Percentiles rank a stretch among this genome's conserved stretches.
Conservation (phyloP, 2,113 vertebrate genomes). For the Ictalurus furcatus region DNA sequence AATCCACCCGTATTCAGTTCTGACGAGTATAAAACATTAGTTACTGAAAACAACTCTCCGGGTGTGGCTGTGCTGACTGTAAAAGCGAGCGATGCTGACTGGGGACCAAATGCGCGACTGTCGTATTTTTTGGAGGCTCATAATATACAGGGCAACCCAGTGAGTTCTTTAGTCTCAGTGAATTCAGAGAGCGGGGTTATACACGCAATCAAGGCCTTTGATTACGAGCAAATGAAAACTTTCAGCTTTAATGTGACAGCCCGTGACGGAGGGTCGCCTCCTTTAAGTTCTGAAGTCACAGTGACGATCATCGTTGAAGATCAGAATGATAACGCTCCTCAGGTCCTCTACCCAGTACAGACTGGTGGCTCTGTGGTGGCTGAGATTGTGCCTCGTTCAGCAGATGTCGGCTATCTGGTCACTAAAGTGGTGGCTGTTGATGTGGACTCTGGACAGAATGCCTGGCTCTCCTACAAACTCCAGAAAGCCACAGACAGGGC, state of each 20-base stretch:
- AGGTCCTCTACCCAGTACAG: slow-evolving; percentile 66
- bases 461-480: slow-evolving; percentile 50
- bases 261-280: slow-evolving; percentile 57
- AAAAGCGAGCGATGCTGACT: slow-evolving; percentile 50
- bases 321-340: slow-evolving; percentile 71
- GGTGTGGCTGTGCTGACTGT: slow-evolving; percentile 46
- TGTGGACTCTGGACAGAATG: slow-evolving; percentile 54
- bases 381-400: slow-evolving; percentile 67
- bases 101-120: slow-evolving; percentile 47
- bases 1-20: slow-evolving; percentile 62
- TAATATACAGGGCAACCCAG: slow-evolving; percentile 13
- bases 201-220: slow-evolving; percentile 58
- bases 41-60: slow-evolving; percentile 54
- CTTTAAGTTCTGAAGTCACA: slow-evolving; percentile 53
- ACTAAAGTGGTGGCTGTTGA: slow-evolving; percentile 56
- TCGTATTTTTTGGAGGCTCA: slow-evolving; percentile 50
- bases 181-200: slow-evolving; percentile 65
- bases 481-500: slow-evolving; percentile 49
- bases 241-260: slow-evolving; percentile 60
- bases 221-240: slow-evolving; percentile 70
- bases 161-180: slow-evolving; percentile 58
- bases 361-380: slow-evolving; percentile 53
- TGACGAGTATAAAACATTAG: slow-evolving; percentile 21
- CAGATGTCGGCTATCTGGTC: slow-evolving; percentile 54
- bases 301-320: slow-evolving; percentile 62